Conservation (phyloP, 1,140 invertebrate species). For the Colletes gigas region DNA sequence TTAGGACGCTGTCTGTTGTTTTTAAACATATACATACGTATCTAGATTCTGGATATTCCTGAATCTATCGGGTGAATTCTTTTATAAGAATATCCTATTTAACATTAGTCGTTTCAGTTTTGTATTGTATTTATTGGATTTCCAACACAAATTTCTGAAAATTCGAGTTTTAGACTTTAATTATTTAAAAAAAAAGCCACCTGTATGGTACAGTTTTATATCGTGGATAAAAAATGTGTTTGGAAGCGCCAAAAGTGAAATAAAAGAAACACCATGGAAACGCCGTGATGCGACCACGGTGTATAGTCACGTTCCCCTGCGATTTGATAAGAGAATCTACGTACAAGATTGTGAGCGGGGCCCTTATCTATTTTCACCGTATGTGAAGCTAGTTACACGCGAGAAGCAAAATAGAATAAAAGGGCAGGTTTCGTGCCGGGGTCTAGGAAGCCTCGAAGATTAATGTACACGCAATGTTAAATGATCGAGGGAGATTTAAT, state of each 20-base stretch:
- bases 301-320: slow-evolving; percentile 17
- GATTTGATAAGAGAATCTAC: slow-evolving; percentile 53
- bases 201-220: no score
- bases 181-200: no score
- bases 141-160: no score
- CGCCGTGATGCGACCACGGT: slow-evolving; percentile 8
- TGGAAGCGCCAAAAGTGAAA: background rate
- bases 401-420: slow-evolving; percentile 21
- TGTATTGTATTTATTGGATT: no score
- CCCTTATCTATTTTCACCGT: slow-evolving; percentile 28
- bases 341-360: slow-evolving; percentile 4
- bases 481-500: slow-evolving; percentile 56
- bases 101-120: no score
- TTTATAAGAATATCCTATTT: no score
- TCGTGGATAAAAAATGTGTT: no score
- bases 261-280: background rate
- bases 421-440: background rate
- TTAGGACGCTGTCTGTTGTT: no score
- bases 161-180: no score
- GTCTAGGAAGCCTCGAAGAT: slow-evolving; percentile 54
- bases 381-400: slow-evolving; percentile 22
- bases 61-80: no score
- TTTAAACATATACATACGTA: no score
- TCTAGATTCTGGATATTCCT: no score
- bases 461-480: slow-evolving; percentile 51